Base-by-base conservation (phyloP, 2,797 vertebrate species). In the Chaetodon trifasciatus region DNA sequence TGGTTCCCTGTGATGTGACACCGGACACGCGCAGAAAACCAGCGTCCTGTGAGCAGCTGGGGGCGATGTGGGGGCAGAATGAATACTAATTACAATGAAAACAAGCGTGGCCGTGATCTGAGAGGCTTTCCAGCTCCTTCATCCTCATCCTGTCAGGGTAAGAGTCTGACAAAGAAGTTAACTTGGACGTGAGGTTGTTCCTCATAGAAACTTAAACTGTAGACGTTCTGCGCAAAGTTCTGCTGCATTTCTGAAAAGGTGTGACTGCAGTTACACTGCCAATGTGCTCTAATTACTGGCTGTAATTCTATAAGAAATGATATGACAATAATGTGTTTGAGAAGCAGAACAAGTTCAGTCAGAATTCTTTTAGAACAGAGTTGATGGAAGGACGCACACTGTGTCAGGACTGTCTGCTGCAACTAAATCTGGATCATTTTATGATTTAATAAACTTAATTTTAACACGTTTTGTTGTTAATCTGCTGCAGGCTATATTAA, bases 11-110 rank as follows among this genome's bases (percentile, higher is more conserved):
- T 55, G 28, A 32, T 3, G 28, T 32, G 28, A 32, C 6, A 57
- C 49, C 40, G 52, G 82, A 69, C 89, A 88, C 88, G 86, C 58
- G 86, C 19, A n/a, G 74, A 62, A 56, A 74, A 76, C 79, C 79
- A 52, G 44, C 0, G 82, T 24, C 35, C 56, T n/a, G 46, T 16
- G 35, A 53, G 44, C 68, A 66, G 66, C 58, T 56, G 74, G 49
- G 5, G 47, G 7, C 1, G 3, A 8, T 0, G 57, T 0, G 42
- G 47, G 17, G 72, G 13, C 8, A 17, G 28, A 9, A 52, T 58
- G 16, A 50, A 78, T 37, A 23, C 64, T 64, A 52, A 86, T 16
- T 9, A 65, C n/a, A 50, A 9, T 24, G 71, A 40, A 68, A 68
- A 67, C 70, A 76, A 32, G 61, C 56, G 32, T 12, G 32, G 71